Conservation (phyloP, 2,113 vertebrate genomes). For the Austrofundulus limnaeus region DNA sequence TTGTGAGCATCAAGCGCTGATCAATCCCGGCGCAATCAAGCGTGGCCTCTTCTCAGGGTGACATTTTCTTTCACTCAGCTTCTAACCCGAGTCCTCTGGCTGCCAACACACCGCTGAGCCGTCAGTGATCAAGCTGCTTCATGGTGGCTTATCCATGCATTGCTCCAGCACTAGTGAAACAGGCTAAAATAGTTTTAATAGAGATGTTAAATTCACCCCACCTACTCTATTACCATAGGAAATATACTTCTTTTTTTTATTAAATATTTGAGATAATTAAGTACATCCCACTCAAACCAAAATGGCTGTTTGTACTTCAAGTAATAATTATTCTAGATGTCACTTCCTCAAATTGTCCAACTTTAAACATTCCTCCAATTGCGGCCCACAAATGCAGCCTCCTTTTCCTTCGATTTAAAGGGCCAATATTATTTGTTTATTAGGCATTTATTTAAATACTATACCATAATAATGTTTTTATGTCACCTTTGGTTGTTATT, state of each 20-base stretch:
- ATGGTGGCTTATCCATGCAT: conserved; percentile 3
- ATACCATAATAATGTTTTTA: no score
- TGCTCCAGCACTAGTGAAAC: conserved; percentile 17
- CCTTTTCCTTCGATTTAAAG: no score
- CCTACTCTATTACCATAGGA: background rate
- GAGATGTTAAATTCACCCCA: conserved; percentile 15
- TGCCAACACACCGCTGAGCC: conserved; percentile 30
- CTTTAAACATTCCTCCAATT: no score
- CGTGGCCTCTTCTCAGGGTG: conserved; percentile 68
- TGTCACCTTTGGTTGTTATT: no score
- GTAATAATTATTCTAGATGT: no score
- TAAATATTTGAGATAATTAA: no score
- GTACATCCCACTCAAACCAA: no score
- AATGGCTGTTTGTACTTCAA: no score
- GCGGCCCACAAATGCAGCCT: no score
- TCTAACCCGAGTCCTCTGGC: conserved; percentile 45
- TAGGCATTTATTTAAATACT: no score
- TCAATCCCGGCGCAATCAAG: conserved; percentile 73
- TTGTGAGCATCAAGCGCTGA: conserved; percentile 70
- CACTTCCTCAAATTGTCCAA: no score
- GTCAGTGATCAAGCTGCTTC: conserved; percentile 41
- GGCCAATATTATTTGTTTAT: no score
- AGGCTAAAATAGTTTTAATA: conserved; percentile 25
- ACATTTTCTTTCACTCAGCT: conserved; percentile 63
- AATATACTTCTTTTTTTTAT: background rate